Evolutionary conservation across 2,797 vertebrate genomes (phyloP), one percentile per base, ranked within the genome.

Genomic region (Salmo trutta): DNA sequence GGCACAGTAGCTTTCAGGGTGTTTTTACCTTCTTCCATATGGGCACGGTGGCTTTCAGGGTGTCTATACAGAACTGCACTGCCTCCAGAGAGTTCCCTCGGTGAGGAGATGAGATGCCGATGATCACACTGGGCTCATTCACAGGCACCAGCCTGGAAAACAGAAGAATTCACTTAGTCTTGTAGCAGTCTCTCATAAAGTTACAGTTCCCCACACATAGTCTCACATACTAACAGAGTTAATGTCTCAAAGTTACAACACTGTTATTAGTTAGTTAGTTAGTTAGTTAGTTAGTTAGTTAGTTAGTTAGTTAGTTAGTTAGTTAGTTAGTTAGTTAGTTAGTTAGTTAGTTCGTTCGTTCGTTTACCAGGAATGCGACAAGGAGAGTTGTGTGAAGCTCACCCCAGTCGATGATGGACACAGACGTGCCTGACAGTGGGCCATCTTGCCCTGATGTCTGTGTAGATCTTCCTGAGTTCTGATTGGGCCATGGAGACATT

Each of bases 331-430:
- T 17, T 19, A 59, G 54, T 17, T 54, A 56, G 19, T 56, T n/a
- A 56, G 19, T 56, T 19, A 56, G 19, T 17, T 56, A 59, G 56
- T 6, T n/a, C 7, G 56, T 10, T n/a, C 10, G 56, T 59, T 7
- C 10, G 7, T 24, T 16, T 3, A 3, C 10, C 41, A 51, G 27
- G 56, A 24, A 8, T 47, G 71, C 75, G 1, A 31, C 19, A 56
- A 7, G 7, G 62, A n/a, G 52, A 41, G 66, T 47, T 73, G 84
- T 73, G 73, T 66, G 71, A 71, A 36, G 27, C 86, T 83, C 87
- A 98, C 98, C 97, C 98, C 65, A 98, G 95, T 75, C 97, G 94
- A 68, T 99, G 97, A 66, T 96, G 91, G 66, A 98, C 85, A 7
- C 95, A 96, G 87, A 99, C 91, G 83, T 97, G 95, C 27, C 66